Evolutionary conservation across 2,888 invertebrate genomes (phyloP), one percentile per base, ranked within the genome.

Genomic region (Dioctria linearis): DNA sequence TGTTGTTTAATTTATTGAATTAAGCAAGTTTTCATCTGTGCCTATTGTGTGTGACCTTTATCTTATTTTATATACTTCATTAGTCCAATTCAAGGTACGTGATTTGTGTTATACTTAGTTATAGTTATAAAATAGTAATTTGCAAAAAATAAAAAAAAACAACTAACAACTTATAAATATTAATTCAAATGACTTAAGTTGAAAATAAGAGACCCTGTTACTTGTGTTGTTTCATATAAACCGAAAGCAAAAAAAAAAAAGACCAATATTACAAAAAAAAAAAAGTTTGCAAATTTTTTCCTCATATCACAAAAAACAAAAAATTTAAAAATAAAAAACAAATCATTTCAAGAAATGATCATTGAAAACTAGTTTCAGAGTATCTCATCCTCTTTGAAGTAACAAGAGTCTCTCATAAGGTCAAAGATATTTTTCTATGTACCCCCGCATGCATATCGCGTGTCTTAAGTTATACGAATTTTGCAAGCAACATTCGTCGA

Each of bases 81-180:
- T 42, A 73, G 59, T 73, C 51, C 40, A 57, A 57, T 54, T 57
- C 59, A 73, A 73, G 73, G 73, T 73, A 73, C 25, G 73, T 73
- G 73, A 73, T 73, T 25, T n/a, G 71, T 71, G 71, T 54, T 71
- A 11, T 25, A 11, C 25, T 59, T 8, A 25, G 25, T 25, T 59
- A 13, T 59, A 46, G 9, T 6, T 46, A 9, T 46, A 46, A 46
- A 46, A 46, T 2, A 46, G 9, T 46, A 46, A 46, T 46, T 46
- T 54, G n/a, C 54, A 11, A 54, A 11, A 54, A 8, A 11, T 3
- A 54, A 54, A 54, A 54, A 11, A 54, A 6, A 54, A 54, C 54
- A 1, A 11, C 54, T 54, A 25, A 2, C 25, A 25, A 25, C 25
- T 25, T 25, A 11, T 11, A 3, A 54, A 54, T 11, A 54, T 54